Evolutionary conservation across 2,797 vertebrate species (phyloP).

Genomic region (Premnoplex brunnescens): DNA sequence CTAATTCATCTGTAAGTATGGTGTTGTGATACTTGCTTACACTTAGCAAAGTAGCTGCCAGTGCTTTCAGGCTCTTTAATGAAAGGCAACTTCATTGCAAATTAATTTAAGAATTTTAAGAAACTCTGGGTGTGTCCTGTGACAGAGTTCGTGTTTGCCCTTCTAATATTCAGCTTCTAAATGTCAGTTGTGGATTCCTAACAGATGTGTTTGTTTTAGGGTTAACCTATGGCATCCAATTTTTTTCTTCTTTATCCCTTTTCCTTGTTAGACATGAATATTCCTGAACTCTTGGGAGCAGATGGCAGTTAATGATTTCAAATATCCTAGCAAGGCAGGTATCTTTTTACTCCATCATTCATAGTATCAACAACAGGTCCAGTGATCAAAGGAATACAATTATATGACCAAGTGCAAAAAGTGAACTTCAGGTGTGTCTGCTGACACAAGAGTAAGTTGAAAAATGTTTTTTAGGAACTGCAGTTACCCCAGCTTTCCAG

Average conservation of each 20-base stretch:
- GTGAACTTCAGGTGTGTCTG: background rate
- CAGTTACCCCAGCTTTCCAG: background rate
- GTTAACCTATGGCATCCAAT: background rate
- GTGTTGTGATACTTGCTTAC: conserved; percentile 29
- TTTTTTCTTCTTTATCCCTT: background rate
- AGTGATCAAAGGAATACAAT: background rate
- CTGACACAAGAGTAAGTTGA: background rate
- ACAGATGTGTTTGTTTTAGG: background rate
- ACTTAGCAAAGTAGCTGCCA: background rate
- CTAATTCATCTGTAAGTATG: conserved; percentile 29
- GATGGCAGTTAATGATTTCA: background rate
- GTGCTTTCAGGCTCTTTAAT: conserved; percentile 38
- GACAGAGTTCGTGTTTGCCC: background rate
- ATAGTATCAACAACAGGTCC: background rate
- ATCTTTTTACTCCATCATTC: background rate
- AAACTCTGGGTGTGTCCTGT: conserved; percentile 34
- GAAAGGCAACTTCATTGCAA: conserved; percentile 25
- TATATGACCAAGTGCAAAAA: background rate
- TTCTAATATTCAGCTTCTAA: background rate
- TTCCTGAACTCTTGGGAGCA: background rate
- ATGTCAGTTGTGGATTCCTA: background rate
- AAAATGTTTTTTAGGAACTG: background rate
- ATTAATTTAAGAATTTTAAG: conserved; percentile 44
- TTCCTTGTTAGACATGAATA: background rate
- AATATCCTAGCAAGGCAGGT: background rate